Evolutionary conservation across 2,113 vertebrate species (phyloP), one percentile per base, ranked within the genome.

Genomic region (Myocastor coypus): DNA sequence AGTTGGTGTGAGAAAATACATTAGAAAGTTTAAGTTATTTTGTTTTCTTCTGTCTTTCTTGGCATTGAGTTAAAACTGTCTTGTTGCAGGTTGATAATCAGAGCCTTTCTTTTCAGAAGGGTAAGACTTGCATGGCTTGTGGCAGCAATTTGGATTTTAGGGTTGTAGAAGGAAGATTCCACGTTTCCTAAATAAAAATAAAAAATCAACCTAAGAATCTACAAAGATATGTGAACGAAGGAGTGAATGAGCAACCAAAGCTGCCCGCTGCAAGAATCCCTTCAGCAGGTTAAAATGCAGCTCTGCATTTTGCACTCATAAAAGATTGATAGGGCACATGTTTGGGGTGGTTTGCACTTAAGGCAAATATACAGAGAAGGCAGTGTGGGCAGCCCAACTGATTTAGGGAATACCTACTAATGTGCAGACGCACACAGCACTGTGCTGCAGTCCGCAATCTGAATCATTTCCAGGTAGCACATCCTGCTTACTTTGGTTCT

Each of bases 51-150:
- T 77, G 32, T 26, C 64, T 73, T 40, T 40, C 40, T 73, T 86
- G 64, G 42, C 6, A 77, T 17, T 42, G 19, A 81, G 28, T 78
- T 92, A 88, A 94, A 93, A 57, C 77, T 22, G 46, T 71, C 30
- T 84, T 80, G 30, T 69, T 63, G 22, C 3, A 42, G 84, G 75
- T 84, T 90, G 22, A 96, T 87, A 93, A 57, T 26, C 34, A 81
- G 8, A 5, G 0, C 66, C 9, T 91, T 28, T 95, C 14, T 92
- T 22, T 82, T 19, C 28, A 80, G 63, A 32, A 50, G 78, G 6
- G 14, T 24, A 10, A 84, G 64, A 71, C 0, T 64, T 26, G 63
- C 0, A 12, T 73, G 77, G 61, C 11, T 71, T 69, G 37, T 57
- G 82, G n/a, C 10, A 42, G 52, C 0, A 42, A 3, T 37, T 83